Base-by-base conservation (phyloP, 1,140 invertebrate genomes). In the Apis cerana region DNA sequence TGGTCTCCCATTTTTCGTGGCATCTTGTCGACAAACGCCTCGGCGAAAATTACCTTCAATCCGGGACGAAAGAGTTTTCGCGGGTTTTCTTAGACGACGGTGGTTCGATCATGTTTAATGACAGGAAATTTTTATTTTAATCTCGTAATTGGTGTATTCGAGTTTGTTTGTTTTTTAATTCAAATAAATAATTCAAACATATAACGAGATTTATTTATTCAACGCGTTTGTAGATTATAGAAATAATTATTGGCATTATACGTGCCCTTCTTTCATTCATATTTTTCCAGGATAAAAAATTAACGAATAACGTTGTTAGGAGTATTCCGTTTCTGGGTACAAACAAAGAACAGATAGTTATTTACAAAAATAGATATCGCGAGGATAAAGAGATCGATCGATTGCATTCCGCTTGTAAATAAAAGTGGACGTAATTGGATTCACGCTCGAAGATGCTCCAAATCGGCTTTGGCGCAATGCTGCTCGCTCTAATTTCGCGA, bases 381-480 rank as follows among this genome's bases (percentile, higher is more conserved):
- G 62, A 56, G 71, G 79, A 27, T 64, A 54, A 27, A 27, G 27
- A 1, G 1, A 54, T 27, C 80, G 64, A 43, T 82, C 76, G 72
- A 82, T 82, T 76, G 64, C 76, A 61, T 76, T 48, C 80, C 64
- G 72, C 54, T 56, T 67, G 74, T 76, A 82, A 76, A 82, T 76
- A 76, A 68, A 67, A 76, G 74, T 76, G 23, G 54, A 61, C 64
- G 74, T 82, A 82, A 82, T 82, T 82, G 80, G 74, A 82, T 82
- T 82, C 80, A 82, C 72, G 61, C 72, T 68, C 71, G 64, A 76
- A 82, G 64, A 76, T 76, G 72, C 54, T 64, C 52, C 17, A 23
- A 19, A 33, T 72, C 61, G 62, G 19, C 19, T 62, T 71, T 43
- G 23, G 54, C 1, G 21, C 23, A 54, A 54, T 9, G 23, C 2